Percentiles rank a stretch among this genome's conserved stretches.
Conservation (phyloP, 2,888 invertebrate species). For the Trissoscelio sp. region DNA sequence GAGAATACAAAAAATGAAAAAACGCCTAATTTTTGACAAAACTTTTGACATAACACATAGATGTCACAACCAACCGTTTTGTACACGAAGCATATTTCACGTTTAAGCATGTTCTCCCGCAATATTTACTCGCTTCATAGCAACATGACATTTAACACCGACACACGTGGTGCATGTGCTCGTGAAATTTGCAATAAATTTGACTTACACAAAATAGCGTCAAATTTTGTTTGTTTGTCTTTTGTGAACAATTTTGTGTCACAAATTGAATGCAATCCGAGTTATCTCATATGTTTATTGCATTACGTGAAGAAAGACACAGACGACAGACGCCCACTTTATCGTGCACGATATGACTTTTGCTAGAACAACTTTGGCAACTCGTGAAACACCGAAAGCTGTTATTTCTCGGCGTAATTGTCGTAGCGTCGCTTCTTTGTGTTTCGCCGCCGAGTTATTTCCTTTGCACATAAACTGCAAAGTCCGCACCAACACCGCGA, state of each 20-base stretch:
- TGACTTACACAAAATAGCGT: neutral
- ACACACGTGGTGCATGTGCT: too few species aligned
- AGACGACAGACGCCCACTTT: slow-evolving; percentile 62
- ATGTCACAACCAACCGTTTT: too few species aligned
- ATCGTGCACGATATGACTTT: slow-evolving; percentile 59
- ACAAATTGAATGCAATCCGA: slow-evolving; percentile 16
- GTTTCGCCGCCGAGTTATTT: slow-evolving; percentile 63
- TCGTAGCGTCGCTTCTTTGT: slow-evolving; percentile 67
- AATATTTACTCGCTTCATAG: too few species aligned
- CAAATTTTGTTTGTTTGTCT: neutral
- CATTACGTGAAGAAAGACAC: slow-evolving; percentile 35
- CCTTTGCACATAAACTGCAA: slow-evolving; percentile 51
- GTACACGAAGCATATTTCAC: too few species aligned
- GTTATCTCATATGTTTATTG: slow-evolving; percentile 31
- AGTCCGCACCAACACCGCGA: slow-evolving; percentile 16
- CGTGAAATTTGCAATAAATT: neutral
- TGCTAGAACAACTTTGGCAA: slow-evolving; percentile 62
- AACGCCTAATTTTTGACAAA: too few species aligned
- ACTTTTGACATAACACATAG: too few species aligned
- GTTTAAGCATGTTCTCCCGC: too few species aligned
- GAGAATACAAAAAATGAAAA: too few species aligned
- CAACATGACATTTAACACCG: too few species aligned
- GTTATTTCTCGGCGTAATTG: slow-evolving; percentile 74
- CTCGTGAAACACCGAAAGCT: slow-evolving; percentile 71
- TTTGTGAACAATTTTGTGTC: neutral